A percentile compares a stretch with the other conserved stretches of the same genome.
Conservation (phyloP, 2,797 vertebrate genomes). For the Pseudochirops corinnae region DNA sequence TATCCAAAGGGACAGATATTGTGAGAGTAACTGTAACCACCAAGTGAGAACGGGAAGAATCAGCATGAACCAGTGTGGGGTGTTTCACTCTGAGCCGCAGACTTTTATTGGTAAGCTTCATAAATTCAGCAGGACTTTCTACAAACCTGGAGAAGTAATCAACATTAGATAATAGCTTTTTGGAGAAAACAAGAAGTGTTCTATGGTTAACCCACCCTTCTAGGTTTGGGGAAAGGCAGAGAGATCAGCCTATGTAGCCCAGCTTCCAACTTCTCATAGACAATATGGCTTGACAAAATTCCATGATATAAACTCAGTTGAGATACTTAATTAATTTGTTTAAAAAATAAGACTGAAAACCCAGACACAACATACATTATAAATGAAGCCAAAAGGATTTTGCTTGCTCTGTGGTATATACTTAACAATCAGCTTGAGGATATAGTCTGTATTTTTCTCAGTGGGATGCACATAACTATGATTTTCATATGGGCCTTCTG, state of each 20-base stretch:
- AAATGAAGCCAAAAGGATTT: neutral
- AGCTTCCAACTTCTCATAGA: neutral
- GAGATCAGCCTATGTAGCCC: neutral
- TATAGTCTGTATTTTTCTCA: neutral
- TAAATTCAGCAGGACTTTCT: slow-evolving; percentile 84
- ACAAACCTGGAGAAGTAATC: slow-evolving; percentile 78
- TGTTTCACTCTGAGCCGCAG: slow-evolving; percentile 86
- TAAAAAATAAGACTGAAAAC: neutral
- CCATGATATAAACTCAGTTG: rapidly evolving
- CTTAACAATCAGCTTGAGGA: neutral
- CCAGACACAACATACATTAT: rapidly evolving
- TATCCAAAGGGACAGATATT: slow-evolving; percentile 83
- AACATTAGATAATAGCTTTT: neutral
- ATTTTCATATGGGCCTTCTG: neutral
- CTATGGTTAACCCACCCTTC: neutral
- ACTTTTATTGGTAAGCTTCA: slow-evolving; percentile 85
- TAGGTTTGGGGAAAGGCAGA: neutral
- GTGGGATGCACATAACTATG: neutral
- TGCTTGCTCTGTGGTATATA: neutral
- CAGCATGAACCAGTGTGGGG: slow-evolving; percentile 88
- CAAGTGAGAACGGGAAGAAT: slow-evolving; percentile 92
- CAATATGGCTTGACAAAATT: neutral
- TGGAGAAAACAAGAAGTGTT: neutral
- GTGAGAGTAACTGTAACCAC: slow-evolving; percentile 89
- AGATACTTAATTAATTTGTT: neutral